A percentile compares a stretch with the other conserved stretches of the same genome.
phyloP scores from a whole-genome alignment of 1,140 invertebrate genomes.

The Neuroterus valhalla region DNA sequence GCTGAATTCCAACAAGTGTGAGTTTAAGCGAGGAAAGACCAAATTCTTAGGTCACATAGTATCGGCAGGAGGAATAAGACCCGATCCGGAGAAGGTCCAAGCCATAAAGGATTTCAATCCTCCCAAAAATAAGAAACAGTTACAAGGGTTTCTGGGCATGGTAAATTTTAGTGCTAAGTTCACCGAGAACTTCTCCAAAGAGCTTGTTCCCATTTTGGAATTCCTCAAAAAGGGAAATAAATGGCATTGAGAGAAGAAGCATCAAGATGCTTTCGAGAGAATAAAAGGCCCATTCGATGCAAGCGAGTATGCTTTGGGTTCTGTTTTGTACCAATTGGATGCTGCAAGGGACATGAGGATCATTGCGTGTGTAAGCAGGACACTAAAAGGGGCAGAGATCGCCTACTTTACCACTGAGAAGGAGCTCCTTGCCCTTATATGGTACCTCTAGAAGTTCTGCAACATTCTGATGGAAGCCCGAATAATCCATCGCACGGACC shows the following conservation, averaged over 20 bases:
- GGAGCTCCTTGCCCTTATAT: background rate
- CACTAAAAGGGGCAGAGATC: background rate
- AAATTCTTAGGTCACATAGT: slow-evolving; percentile 49
- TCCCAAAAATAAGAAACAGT: background rate
- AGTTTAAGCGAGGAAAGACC: slow-evolving; percentile 53
- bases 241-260: background rate
- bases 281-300: background rate
- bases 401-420: background rate
- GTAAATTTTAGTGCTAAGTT: slow-evolving; percentile 1
- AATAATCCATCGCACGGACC: background rate
- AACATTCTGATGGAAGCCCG: background rate
- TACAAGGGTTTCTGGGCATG: background rate
- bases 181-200: background rate
- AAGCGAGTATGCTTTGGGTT: background rate
- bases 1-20: slow-evolving; percentile 53
- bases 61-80: background rate
- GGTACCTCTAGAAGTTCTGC: too few relatives aligned
- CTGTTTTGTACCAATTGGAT: background rate
- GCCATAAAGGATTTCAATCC: background rate
- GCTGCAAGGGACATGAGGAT: background rate
- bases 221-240: background rate
- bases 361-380: background rate
- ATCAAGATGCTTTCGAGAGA: background rate
- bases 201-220: background rate
- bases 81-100: background rate